phyloP scores from a whole-genome alignment of 2,113 vertebrate species.

The Diadophis punctatus region DNA sequence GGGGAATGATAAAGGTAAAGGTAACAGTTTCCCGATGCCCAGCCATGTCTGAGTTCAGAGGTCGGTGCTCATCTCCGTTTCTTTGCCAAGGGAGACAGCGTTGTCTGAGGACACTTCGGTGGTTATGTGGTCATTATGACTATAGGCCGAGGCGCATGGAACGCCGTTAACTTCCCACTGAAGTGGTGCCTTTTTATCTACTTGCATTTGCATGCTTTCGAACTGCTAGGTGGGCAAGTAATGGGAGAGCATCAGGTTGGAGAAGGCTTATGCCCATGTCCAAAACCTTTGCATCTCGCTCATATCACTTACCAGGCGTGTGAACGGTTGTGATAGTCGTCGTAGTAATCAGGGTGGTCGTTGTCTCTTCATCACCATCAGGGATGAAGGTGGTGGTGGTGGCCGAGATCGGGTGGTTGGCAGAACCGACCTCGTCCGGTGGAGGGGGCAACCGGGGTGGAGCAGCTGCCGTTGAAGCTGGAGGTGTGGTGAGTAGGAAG shows the following conservation, averaged over 20 bases:
- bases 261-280: background rate
- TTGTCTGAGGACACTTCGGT: background rate
- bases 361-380: slow-evolving; percentile 80
- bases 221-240: background rate
- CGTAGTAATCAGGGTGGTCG: slow-evolving; percentile 87
- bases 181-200: background rate
- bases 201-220: background rate
- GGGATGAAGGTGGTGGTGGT: slow-evolving; percentile 55
- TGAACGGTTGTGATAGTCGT: slow-evolving; percentile 91
- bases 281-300: background rate
- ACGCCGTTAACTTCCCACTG: background rate
- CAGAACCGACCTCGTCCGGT: slow-evolving; percentile 51
- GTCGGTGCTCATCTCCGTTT: background rate
- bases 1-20: background rate
- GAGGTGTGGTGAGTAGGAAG: slow-evolving; percentile 25
- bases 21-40: background rate
- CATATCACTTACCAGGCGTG: slow-evolving; percentile 74
- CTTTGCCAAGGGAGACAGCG: background rate
- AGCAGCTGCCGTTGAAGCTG: slow-evolving; percentile 18
- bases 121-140: background rate
- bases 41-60: background rate
- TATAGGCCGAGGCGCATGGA: background rate
- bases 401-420: slow-evolving; percentile 43
- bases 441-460: slow-evolving; percentile 19
- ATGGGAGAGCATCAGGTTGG: background rate